Percentiles rank a stretch among this genome's conserved stretches.
Evolutionary conservation across 2,888 invertebrate species (phyloP).

Genomic region (Danaus chrysippus): DNA sequence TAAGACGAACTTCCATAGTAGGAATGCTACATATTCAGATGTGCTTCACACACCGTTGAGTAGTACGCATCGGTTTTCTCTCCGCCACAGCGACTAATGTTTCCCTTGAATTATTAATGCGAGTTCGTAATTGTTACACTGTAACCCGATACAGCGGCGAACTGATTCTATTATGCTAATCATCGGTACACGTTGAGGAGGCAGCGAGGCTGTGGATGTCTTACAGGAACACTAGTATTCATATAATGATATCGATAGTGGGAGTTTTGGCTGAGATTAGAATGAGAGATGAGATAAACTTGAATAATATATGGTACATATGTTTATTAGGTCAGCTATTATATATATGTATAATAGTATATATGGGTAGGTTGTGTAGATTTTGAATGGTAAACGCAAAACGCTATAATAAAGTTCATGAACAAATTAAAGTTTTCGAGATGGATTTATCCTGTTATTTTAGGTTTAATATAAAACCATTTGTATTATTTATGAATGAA

Average conservation of each 20-base stretch:
- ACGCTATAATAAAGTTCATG: too few relatives aligned
- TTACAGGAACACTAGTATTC: slow-evolving; percentile 14
- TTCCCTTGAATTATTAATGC: slow-evolving; percentile 25
- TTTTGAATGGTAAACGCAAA: too few relatives aligned
- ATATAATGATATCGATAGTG: slow-evolving; percentile 15
- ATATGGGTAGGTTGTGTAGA: too few relatives aligned
- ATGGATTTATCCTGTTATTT: too few relatives aligned
- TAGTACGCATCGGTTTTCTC: slow-evolving; percentile 16
- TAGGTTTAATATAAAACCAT: too few relatives aligned
- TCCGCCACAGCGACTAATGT: slow-evolving; percentile 20
- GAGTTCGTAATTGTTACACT: slow-evolving; percentile 23
- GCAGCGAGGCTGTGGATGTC: slow-evolving; percentile 14
- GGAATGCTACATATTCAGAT: slow-evolving; percentile 19
- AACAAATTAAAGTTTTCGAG: too few relatives aligned
- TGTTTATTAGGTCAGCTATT: slow-evolving; percentile 11
- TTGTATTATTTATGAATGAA: too few relatives aligned
- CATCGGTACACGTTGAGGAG: slow-evolving; percentile 17
- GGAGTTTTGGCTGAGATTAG: slow-evolving; percentile 2
- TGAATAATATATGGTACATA: slow-evolving; percentile 16
- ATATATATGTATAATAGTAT: too few relatives aligned
- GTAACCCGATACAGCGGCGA: slow-evolving; percentile 19
- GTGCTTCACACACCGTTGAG: slow-evolving; percentile 20
- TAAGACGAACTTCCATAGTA: slow-evolving; percentile 15
- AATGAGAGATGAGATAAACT: slow-evolving; percentile 9
- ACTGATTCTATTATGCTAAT: slow-evolving; percentile 27